Evolutionary conservation across 2,113 vertebrate genomes (phyloP).

Genomic region (Chlamydotis undulata): DNA sequence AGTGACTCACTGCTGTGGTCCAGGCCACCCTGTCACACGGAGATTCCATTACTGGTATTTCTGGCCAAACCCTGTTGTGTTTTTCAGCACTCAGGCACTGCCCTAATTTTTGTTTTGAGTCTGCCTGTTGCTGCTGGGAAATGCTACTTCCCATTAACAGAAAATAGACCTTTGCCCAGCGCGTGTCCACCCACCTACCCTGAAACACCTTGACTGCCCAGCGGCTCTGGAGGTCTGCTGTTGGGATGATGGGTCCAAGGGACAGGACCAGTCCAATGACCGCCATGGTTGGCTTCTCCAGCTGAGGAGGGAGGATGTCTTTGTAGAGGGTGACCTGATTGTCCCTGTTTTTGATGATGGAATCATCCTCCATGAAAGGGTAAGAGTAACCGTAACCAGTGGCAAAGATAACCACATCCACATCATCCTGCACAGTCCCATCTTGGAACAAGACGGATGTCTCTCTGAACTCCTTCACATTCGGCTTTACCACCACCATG

Average conservation of each 20-base stretch:
- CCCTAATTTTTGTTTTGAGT: background rate
- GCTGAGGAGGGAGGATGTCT: constrained; percentile 76
- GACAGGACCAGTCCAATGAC: constrained; percentile 82
- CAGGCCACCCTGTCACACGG: background rate
- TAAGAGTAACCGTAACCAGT: constrained; percentile 82
- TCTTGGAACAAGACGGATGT: constrained; percentile 83
- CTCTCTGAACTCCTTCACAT: constrained; percentile 78
- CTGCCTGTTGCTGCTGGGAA: background rate
- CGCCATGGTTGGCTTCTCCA: constrained; percentile 81
- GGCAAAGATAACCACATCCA: constrained; percentile 85
- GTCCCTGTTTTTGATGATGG: constrained; percentile 68
- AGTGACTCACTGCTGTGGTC: background rate
- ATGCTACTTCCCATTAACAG: background rate
- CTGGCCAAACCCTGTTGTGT: background rate
- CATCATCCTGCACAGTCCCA: constrained; percentile 75
- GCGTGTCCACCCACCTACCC: constrained; percentile 66
- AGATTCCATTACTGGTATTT: background rate
- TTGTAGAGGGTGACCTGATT: constrained; percentile 81
- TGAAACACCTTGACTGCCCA: constrained; percentile 82
- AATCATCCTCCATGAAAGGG: constrained; percentile 78
- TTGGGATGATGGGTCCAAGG: constrained; percentile 78
- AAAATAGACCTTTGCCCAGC: background rate
- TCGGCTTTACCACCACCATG: constrained; percentile 76
- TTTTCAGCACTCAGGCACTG: background rate
- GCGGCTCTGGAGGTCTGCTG: constrained; percentile 82